Conservation (phyloP, 2,113 vertebrate species). For the Oncorhynchus clarkii region DNA sequence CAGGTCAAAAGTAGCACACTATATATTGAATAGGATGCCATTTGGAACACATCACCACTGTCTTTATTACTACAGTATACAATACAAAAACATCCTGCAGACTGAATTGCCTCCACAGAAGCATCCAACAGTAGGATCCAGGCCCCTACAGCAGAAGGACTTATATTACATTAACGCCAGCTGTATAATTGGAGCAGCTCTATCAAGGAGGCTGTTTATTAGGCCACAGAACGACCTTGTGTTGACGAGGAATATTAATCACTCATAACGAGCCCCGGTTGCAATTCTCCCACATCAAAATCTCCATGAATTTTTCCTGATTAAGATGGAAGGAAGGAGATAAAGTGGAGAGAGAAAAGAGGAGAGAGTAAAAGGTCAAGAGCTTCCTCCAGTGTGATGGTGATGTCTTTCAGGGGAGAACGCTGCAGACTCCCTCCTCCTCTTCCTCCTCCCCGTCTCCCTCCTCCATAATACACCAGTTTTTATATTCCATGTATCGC, state of each 20-base stretch:
- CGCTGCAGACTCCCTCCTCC: no score
- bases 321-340: not conserved
- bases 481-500: not conserved
- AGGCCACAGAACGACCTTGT: constrained; percentile 28
- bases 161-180: not conserved
- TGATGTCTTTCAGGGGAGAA: not conserved
- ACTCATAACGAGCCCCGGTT: constrained; percentile 28
- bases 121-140: not conserved
- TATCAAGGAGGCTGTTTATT: constrained; percentile 23
- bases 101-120: not conserved
- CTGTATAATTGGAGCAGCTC: not conserved
- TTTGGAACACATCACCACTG: no score
- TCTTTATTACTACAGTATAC: not conserved
- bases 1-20: no score
- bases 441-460: not conserved
- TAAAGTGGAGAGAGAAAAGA: no score
- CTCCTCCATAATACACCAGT: not conserved
- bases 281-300: constrained; percentile 16
- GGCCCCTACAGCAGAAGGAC: not conserved
- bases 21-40: no score
- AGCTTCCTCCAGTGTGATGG: not conserved
- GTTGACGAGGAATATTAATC: constrained; percentile 47
- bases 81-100: not conserved
- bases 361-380: constrained; percentile 33
- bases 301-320: constrained; percentile 11